phyloP scores from a whole-genome alignment of 2,888 invertebrate genomes.

The Drosophila robusta region DNA sequence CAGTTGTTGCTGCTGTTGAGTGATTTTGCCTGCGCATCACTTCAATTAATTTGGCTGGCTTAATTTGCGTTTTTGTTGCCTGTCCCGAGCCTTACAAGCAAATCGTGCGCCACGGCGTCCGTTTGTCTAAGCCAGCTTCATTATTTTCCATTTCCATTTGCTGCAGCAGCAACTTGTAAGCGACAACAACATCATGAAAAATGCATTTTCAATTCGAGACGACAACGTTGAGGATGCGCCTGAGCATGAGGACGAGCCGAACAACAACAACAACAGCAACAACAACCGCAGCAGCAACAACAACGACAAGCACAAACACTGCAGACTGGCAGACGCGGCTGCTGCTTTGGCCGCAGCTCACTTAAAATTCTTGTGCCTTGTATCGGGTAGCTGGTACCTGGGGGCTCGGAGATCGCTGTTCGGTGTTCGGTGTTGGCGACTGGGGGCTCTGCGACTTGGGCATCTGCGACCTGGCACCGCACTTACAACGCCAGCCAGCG shows the following conservation, averaged over 20 bases:
- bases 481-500: slow-evolving; percentile 38
- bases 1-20: slow-evolving; percentile 33
- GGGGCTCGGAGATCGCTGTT: not conserved
- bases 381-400: slow-evolving; percentile 46
- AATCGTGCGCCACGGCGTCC: slow-evolving; percentile 84
- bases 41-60: slow-evolving; percentile 76
- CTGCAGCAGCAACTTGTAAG: slow-evolving; percentile 50
- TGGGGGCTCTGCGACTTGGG: not conserved
- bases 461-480: slow-evolving; percentile 25
- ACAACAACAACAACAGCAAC: slow-evolving; percentile 27
- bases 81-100: slow-evolving; percentile 74
- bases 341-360: slow-evolving; percentile 54
- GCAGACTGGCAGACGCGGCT: slow-evolving; percentile 72
- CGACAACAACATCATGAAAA: slow-evolving; percentile 75
- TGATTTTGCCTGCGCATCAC: slow-evolving; percentile 72
- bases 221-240: slow-evolving; percentile 51
- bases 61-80: slow-evolving; percentile 75
- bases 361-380: slow-evolving; percentile 80
- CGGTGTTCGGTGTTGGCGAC: too few species aligned
- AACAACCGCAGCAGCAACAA: slow-evolving; percentile 14
- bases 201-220: slow-evolving; percentile 79
- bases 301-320: slow-evolving; percentile 45
- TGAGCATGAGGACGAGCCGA: slow-evolving; percentile 37
- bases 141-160: slow-evolving; percentile 63
- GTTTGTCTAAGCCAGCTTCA: slow-evolving; percentile 82